Evolutionary conservation across 92 coral and sea anemone genomes (phyloP).

Genomic region (Virgularia gustaviana): DNA sequence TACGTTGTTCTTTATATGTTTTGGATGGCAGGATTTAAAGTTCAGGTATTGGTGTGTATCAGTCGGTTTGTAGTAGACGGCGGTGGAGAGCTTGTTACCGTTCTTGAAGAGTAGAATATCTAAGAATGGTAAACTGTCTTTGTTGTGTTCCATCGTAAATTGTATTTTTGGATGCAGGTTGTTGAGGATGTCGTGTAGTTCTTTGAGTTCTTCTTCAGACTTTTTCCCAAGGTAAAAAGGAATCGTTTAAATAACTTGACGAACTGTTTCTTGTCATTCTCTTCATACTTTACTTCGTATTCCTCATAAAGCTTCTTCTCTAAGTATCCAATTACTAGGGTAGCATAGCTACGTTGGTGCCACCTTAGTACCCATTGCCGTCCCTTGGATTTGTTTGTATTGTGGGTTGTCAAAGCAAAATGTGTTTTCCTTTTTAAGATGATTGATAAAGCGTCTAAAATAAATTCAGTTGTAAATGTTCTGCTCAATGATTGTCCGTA

Average conservation of each 20-base stretch:
- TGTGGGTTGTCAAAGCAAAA: no score
- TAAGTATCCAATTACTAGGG: no score
- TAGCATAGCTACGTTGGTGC: no score
- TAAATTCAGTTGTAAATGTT: no score
- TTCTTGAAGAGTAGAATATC: slow-evolving; percentile 1
- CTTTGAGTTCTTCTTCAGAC: not conserved
- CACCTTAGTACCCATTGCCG: no score
- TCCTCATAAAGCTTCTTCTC: not conserved
- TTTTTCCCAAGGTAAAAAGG: not conserved
- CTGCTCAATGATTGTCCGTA: no score
- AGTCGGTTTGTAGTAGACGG: slow-evolving; percentile 5
- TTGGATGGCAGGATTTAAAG: no score
- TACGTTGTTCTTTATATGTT: no score
- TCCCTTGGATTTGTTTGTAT: no score
- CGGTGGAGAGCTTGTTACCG: not conserved
- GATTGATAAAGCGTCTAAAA: no score
- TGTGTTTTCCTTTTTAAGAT: no score
- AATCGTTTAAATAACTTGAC: not conserved
- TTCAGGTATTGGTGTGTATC: slow-evolving; percentile 11
- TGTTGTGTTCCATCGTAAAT: not conserved
- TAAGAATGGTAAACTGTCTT: not conserved
- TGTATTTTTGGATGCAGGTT: not conserved
- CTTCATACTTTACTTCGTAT: not conserved
- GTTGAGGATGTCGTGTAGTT: not conserved
- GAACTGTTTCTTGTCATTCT: slow-evolving; percentile 21